Conservation (phyloP, 2,888 invertebrate genomes). For the Brachyptera risi region DNA sequence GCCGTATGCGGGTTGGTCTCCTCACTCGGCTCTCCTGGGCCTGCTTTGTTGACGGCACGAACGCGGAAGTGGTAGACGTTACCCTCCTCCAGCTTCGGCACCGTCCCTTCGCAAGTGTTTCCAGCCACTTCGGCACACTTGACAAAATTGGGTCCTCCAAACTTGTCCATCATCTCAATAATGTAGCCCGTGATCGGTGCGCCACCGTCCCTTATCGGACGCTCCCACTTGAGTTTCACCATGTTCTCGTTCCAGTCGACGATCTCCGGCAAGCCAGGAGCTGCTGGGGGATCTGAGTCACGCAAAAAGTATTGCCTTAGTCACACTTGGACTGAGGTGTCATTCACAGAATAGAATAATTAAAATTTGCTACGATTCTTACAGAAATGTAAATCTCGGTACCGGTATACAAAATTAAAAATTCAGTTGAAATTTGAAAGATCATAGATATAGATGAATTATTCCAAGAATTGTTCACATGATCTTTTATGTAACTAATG, state of each 20-base stretch:
- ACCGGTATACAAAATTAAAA: no score
- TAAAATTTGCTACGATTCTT: no score
- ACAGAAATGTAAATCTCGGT: no score
- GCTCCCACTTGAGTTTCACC: conserved; percentile 87
- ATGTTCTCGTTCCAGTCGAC: conserved; percentile 89
- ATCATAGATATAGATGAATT: no score
- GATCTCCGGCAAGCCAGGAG: conserved; percentile 87
- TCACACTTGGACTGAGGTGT: no score
- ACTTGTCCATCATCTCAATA: conserved; percentile 89
- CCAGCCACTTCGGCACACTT: conserved; percentile 84
- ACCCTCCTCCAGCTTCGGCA: conserved; percentile 86
- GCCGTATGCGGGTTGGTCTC: conserved; percentile 89
- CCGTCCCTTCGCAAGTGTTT: conserved; percentile 78
- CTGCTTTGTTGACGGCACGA: conserved; percentile 93
- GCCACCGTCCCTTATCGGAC: conserved; percentile 84
- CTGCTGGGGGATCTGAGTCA: conserved; percentile 63
- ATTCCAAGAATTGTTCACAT: no score
- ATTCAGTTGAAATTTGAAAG: no score
- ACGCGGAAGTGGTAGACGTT: conserved; percentile 94
- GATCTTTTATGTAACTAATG: no score
- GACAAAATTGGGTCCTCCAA: conserved; percentile 69
- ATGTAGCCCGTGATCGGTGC: conserved; percentile 92
- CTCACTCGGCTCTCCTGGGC: conserved; percentile 87
- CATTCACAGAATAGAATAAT: no score
- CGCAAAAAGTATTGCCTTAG: no score